Percentiles rank a stretch among this genome's conserved stretches.
These are phyloP conservation scores for Cynaeus angustus DNA, from an alignment of 2,888 invertebrate genomes.

Conservation along the genomic window DNA sequence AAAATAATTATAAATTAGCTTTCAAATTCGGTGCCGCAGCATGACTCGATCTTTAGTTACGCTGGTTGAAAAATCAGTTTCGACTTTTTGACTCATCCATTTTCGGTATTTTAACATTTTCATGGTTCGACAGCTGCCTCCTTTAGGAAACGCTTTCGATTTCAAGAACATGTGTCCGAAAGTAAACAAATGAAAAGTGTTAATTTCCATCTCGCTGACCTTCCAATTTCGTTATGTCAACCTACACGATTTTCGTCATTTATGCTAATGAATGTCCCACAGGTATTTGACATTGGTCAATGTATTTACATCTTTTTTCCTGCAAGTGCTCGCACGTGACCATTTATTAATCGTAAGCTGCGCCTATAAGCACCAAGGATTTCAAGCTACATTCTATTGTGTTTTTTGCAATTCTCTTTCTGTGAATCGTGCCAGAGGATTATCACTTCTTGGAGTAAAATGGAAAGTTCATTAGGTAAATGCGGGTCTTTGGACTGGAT, in stretches of 20 bases:
- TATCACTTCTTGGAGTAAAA: slow-evolving; percentile 22
- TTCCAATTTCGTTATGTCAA: slow-evolving; percentile 25
- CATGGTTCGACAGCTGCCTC: too few relatives aligned
- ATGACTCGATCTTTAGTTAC: too few relatives aligned
- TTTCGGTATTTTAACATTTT: too few relatives aligned
- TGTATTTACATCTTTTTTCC: slow-evolving; percentile 37
- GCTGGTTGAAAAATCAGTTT: too few relatives aligned
- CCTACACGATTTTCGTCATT: slow-evolving; percentile 31
- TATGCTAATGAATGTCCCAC: slow-evolving; percentile 31
- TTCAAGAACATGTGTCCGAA: background rate
- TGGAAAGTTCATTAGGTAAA: slow-evolving; percentile 32
- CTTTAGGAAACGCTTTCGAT: slow-evolving; percentile 15
- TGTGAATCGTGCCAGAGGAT: slow-evolving; percentile 29
- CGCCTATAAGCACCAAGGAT: slow-evolving; percentile 42
- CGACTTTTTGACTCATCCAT: too few relatives aligned
- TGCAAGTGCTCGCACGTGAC: slow-evolving; percentile 28
- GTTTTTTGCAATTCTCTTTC: slow-evolving; percentile 25
- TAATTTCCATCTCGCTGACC: slow-evolving; percentile 22
- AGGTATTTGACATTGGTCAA: slow-evolving; percentile 40
- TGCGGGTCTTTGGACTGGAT: slow-evolving; percentile 30
- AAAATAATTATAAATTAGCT: too few relatives aligned
- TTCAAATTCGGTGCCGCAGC: too few relatives aligned
- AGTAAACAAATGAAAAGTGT: slow-evolving; percentile 16
- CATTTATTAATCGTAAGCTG: slow-evolving; percentile 26
- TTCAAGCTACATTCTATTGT: slow-evolving; percentile 43